Conservation (phyloP, 2,888 invertebrate species). For the Cactoblastis cactorum region DNA sequence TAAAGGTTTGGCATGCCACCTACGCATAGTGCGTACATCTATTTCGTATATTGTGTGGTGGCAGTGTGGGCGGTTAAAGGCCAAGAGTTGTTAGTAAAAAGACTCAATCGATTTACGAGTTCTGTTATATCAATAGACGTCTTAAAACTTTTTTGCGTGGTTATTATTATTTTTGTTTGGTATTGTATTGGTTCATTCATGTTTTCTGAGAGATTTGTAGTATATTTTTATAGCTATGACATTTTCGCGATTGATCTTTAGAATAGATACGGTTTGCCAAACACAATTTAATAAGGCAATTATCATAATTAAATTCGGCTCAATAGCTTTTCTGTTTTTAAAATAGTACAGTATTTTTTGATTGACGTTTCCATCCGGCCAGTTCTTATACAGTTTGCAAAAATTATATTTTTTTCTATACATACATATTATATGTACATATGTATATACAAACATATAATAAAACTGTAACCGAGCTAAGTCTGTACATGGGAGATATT, state of each 20-base stretch:
- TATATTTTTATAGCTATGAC: too few relatives aligned
- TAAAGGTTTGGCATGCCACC: neutral
- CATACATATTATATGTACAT: too few relatives aligned
- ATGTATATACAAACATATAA: too few relatives aligned
- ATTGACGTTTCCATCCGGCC: too few relatives aligned
- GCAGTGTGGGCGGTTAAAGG: slow-evolving; percentile 2
- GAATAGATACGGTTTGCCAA: neutral
- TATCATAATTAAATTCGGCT: neutral
- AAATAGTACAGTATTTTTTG: neutral
- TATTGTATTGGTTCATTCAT: neutral
- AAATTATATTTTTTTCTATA: too few relatives aligned
- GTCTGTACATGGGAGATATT: too few relatives aligned
- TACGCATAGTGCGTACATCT: neutral
- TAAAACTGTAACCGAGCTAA: too few relatives aligned
- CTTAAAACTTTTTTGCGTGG: neutral
- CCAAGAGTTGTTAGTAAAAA: slow-evolving; percentile 1
- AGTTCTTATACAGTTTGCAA: too few relatives aligned
- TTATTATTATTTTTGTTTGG: neutral
- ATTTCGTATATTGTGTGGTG: neutral
- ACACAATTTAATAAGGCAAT: slow-evolving; percentile 17
- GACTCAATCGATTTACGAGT: neutral
- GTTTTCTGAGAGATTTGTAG: neutral
- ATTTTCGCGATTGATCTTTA: too few relatives aligned
- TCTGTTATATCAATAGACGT: neutral
- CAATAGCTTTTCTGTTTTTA: neutral